phyloP scores from a whole-genome alignment of 2,113 vertebrate species.

The Sinocyclocheilus maitianheensis region DNA sequence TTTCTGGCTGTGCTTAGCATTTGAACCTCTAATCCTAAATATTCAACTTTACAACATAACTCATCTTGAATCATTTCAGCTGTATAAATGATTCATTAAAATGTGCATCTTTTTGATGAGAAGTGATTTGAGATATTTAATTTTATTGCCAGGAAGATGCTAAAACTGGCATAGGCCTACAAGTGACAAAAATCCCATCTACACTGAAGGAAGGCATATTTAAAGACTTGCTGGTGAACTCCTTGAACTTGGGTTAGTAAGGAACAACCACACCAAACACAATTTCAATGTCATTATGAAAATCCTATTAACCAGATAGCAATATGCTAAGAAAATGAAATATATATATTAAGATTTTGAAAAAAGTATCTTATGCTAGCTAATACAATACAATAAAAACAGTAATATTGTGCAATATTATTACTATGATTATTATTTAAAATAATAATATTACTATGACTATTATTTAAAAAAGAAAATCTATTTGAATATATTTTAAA shows the following conservation, averaged over 20 bases:
- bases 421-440: no score
- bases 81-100: not conserved
- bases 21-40: not conserved
- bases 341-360: no score
- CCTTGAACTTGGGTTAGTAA: not conserved
- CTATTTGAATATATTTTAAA: no score
- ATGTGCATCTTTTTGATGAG: not conserved
- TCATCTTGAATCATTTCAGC: not conserved
- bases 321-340: no score
- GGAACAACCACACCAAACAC: not conserved
- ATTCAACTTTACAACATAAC: not conserved
- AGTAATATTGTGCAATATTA: no score
- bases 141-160: not conserved
- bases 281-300: not conserved
- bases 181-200: not conserved
- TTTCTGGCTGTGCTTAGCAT: not conserved
- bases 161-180: not conserved
- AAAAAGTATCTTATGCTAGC: no score
- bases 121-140: not conserved
- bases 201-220: not conserved
- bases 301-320: no score
- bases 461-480: no score
- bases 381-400: no score
- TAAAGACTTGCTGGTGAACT: not conserved
- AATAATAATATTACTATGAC: no score